Conservation (phyloP, 2,888 invertebrate genomes). For the Gordius sp. region DNA sequence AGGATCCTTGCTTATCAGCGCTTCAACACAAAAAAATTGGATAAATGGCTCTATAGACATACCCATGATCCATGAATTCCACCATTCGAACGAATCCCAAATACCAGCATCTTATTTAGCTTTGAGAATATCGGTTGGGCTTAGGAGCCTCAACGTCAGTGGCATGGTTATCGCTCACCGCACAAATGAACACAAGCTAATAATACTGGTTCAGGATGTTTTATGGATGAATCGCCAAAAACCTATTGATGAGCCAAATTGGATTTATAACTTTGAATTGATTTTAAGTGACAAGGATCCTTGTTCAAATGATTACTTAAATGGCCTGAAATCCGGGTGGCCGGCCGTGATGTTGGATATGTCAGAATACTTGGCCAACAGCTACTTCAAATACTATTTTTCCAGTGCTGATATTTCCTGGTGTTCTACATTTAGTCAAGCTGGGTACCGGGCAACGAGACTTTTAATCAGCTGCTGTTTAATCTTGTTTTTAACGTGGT, state of each 20-base stretch:
- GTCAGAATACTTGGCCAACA: background rate
- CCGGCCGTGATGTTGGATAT: background rate
- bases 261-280: background rate
- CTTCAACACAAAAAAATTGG: background rate
- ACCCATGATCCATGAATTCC: background rate
- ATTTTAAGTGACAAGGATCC: background rate
- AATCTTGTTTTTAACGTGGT: background rate
- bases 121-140: background rate
- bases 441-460: background rate
- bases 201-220: no score
- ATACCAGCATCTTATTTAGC: background rate
- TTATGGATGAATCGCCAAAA: background rate
- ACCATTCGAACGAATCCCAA: background rate
- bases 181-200: no score
- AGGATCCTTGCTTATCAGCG: background rate
- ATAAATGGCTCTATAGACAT: background rate
- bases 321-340: background rate
- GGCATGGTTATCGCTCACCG: no score
- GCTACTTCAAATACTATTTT: background rate
- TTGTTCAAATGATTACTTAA: background rate
- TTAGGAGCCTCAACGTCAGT: background rate
- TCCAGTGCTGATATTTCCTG: background rate
- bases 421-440: background rate
- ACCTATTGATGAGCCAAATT: background rate
- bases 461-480: background rate